Evolutionary conservation across 2,888 invertebrate species (phyloP).

Genomic region (Tryphoninae sp.): DNA sequence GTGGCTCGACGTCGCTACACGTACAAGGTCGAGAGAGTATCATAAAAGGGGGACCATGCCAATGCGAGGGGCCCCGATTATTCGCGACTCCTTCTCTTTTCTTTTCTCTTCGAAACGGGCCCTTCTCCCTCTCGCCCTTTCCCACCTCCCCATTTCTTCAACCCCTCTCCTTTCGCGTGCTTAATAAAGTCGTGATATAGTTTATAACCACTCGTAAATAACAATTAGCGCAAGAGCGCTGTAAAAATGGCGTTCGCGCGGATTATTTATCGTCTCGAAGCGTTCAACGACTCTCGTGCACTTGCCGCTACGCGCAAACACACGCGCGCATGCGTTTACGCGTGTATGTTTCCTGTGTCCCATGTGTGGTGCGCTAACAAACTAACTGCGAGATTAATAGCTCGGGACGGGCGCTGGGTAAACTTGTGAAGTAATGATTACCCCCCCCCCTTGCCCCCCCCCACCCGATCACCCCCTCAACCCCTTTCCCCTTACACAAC

Average conservation of each 20-base stretch:
- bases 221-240: slow-evolving; percentile 74
- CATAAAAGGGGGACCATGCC: background rate
- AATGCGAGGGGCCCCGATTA: background rate
- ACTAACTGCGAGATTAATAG: slow-evolving; percentile 76
- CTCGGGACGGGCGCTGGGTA: slow-evolving; percentile 69
- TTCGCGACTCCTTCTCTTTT: slow-evolving; percentile 14
- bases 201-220: slow-evolving; percentile 77
- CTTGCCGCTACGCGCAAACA: slow-evolving; percentile 13
- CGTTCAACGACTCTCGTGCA: slow-evolving; percentile 29
- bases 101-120: slow-evolving; percentile 22
- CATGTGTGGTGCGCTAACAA: slow-evolving; percentile 70
- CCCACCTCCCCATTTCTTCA: slow-evolving; percentile 12
- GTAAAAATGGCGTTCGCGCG: slow-evolving; percentile 70
- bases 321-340: background rate
- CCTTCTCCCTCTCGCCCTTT: slow-evolving; percentile 26
- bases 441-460: slow-evolving; percentile 62
- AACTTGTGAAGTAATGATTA: slow-evolving; percentile 73
- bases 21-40: background rate
- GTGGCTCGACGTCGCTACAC: background rate
- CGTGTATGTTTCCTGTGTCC: slow-evolving; percentile 31
- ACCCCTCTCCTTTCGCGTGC: slow-evolving; percentile 37
- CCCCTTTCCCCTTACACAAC: slow-evolving; percentile 5
- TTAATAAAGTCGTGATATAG: slow-evolving; percentile 75
- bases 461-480: slow-evolving; percentile 21
- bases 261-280: slow-evolving; percentile 69